These are phyloP conservation scores for Chlamydotis undulata DNA, from an alignment of 2,113 vertebrate genomes.

Conservation along the genomic window DNA sequence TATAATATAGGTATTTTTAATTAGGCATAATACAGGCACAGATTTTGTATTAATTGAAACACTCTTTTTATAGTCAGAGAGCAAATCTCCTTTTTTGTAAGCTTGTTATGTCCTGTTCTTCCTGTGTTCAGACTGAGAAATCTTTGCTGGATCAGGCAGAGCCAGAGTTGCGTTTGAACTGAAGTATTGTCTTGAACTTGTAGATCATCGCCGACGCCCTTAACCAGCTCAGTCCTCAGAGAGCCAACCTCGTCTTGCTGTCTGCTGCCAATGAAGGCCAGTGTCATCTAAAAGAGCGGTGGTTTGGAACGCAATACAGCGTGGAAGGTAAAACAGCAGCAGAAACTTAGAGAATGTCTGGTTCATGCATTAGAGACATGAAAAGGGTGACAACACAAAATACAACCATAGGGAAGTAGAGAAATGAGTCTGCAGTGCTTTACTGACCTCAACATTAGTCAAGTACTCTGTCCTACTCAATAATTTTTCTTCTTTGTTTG, in stretches of 20 bases:
- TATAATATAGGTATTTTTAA: background rate
- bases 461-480: background rate
- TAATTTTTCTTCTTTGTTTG: background rate
- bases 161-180: background rate
- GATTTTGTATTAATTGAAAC: background rate
- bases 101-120: background rate
- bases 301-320: slow-evolving; percentile 95
- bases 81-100: background rate
- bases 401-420: background rate
- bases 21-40: background rate
- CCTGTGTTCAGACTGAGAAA: background rate
- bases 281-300: slow-evolving; percentile 89
- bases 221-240: slow-evolving; percentile 86
- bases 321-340: slow-evolving; percentile 82
- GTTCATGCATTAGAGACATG: background rate
- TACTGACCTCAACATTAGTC: background rate
- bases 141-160: background rate
- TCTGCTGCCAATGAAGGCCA: slow-evolving; percentile 93
- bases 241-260: slow-evolving; percentile 90
- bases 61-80: background rate
- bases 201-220: slow-evolving; percentile 90
- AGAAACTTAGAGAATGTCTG: background rate
- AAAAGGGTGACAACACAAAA: background rate
- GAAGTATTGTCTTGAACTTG: background rate
- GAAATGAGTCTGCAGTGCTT: background rate